Base-by-base conservation (phyloP, 2,113 vertebrate genomes). In the Hystrix brachyura region DNA sequence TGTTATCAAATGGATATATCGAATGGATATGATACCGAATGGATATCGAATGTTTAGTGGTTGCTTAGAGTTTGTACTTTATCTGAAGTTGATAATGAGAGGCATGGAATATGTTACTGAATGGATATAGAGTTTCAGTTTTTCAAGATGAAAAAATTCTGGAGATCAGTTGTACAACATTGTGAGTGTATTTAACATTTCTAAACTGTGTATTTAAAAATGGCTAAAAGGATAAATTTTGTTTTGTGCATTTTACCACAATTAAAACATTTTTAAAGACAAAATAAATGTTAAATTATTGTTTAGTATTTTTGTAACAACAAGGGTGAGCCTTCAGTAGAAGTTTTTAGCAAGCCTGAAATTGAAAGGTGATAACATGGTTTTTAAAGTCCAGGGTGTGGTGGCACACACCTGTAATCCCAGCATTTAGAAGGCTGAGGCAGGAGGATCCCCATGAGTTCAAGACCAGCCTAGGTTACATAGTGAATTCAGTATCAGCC, bases 291-390 rank as follows among this genome's bases (percentile, higher is more conserved):
- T 85, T 84, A 15, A 43, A 38, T 71, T 29, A 55, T 79, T 85
- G 0, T 64, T 93, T 93, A 93, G 71, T 51, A 29, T 82, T 81
- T 86, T 94, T 90, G 12, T 85, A 90, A 46, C 57, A 81, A 65
- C 0, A 10, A 59, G 87, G 7, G 67, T 53, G 34, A 82, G 34
- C 5, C 82, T 82, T 94, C 62, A 85, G 29, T 29, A 76, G 62
- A 90, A 5, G 12, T 13, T 82, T 82, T 72, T 67, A 67, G 19
- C 18, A 89, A 57, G 51, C 15, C 29, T 32, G 17, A 79, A 48
- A 62, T 43, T 93, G 46, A 62, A 62, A 46, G 29, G 27, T 46
- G 69, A 55, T n/a, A 43, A 84, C n/a, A 34, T 80, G 15, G 29
- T 62, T 90, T 78, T 85, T 25, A 85, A 85, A 89, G 78, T 55